Base-by-base conservation (phyloP, 2,113 vertebrate species). In the Trachemys scripta region DNA sequence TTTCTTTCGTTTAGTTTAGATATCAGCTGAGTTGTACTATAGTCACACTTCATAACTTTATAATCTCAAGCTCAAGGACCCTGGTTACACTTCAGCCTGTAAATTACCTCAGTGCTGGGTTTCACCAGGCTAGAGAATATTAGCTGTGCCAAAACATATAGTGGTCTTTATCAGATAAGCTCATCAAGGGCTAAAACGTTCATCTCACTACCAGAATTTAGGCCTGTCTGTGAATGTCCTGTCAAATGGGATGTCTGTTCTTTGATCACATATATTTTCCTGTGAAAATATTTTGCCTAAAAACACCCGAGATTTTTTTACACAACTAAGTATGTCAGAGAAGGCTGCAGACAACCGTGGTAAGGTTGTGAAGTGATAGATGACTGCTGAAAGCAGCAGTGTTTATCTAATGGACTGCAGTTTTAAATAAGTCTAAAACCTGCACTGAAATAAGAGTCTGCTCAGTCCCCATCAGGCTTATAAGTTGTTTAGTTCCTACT, bases 181-280 rank as follows among this genome's bases (percentile, higher is more conserved):
- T 49, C 12, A 9, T 87, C 2, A 1, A 29, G 35, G 9, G 11
- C 88, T 87, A 89, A 88, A 84, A 80, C 2, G 20, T 27, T 0
- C 0, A 0, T 24, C 72, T 76, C 42, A 13, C 38, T 45, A 2
- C 2, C 24, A 4, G 29, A 69, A 84, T 87, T 31, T 19, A 85
- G 75, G 53, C 1, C 0, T 49, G 81, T 19, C 80, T 0, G 0
- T 17, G 5, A 69, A 8, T 12, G 6, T 22, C 22, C 35, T 89
- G 12, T 22, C 24, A 80, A 92, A 84, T 8, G 4, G 50, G 13
- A 75, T 1, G 7, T 29, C 38, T 89, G 42, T 5, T 83, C 45
- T 65, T 84, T 1, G 0, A 51, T 57, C 5, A 10, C 22, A 24
- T 31, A 81, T 54, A 6, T 4, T 8, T n/a, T 72, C 12, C 4